phyloP scores from a whole-genome alignment of 64 coral and sea anemone species.

The Porites lutea region DNA sequence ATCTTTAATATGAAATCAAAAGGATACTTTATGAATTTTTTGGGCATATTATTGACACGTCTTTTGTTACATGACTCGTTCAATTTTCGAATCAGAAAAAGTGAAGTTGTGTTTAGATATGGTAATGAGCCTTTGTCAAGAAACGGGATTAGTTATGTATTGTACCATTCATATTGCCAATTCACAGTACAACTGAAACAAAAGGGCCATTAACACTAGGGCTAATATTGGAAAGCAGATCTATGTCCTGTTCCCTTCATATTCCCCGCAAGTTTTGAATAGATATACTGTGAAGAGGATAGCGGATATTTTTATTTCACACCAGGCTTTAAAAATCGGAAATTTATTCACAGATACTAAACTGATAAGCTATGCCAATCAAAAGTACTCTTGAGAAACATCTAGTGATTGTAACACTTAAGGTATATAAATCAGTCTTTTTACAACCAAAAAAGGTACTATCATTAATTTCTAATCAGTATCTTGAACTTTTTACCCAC shows the following conservation, averaged over 20 bases:
- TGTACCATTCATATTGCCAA: not conserved
- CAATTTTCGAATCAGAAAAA: constrained; percentile 4
- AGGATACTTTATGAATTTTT: constrained; percentile 8
- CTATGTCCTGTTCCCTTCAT: not conserved
- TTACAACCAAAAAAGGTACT: too few relatives aligned
- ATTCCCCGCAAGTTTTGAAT: too few relatives aligned
- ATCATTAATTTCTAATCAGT: too few relatives aligned
- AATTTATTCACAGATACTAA: too few relatives aligned
- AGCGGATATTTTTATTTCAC: too few relatives aligned
- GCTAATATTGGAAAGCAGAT: not conserved
- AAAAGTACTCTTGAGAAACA: too few relatives aligned
- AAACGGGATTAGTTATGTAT: constrained; percentile 13
- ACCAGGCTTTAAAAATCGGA: too few relatives aligned
- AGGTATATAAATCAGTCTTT: too few relatives aligned
- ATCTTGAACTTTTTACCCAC: too few relatives aligned
- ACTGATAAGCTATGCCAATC: too few relatives aligned
- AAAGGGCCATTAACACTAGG: not conserved
- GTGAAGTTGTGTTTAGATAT: not conserved
- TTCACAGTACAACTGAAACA: constrained; percentile 8
- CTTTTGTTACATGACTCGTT: constrained; percentile 24
- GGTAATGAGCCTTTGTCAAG: not conserved
- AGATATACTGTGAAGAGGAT: too few relatives aligned
- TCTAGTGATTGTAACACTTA: too few relatives aligned
- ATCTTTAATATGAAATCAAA: not conserved
- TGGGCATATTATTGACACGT: not conserved